Conservation (phyloP, 2,888 invertebrate species). For the Nowickia ferox region DNA sequence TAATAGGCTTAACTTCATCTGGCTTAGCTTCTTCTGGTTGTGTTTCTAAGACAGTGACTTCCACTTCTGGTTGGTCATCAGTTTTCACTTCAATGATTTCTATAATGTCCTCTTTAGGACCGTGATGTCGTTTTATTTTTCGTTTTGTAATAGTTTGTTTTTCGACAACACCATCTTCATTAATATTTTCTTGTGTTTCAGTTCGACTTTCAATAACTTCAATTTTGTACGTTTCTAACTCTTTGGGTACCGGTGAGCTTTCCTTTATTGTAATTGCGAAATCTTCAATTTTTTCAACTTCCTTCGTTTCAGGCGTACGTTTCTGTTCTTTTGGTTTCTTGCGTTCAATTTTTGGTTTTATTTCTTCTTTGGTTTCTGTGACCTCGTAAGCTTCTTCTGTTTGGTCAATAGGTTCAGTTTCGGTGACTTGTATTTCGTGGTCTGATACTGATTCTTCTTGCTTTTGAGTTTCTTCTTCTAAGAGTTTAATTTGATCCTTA, state of each 20-base stretch:
- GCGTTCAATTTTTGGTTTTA: conserved; percentile 73
- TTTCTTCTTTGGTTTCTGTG: conserved; percentile 54
- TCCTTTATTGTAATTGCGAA: conserved; percentile 83
- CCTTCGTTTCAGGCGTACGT: conserved; percentile 54
- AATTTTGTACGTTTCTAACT: conserved; percentile 61
- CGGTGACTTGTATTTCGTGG: conserved; percentile 51
- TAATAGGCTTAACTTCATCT: conserved; percentile 78
- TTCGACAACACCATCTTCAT: conserved; percentile 80
- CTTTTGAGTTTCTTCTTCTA: conserved; percentile 73
- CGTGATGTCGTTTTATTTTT: conserved; percentile 82
- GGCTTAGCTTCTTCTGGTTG: conserved; percentile 78
- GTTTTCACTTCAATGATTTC: conserved; percentile 81
- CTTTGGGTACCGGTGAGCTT: conserved; percentile 74
- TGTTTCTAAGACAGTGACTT: conserved; percentile 78
- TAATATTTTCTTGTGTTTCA: conserved; percentile 68
- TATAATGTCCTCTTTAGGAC: conserved; percentile 81
- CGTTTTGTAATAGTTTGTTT: conserved; percentile 83
- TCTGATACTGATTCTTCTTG: conserved; percentile 53
- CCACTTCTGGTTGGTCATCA: conserved; percentile 80
- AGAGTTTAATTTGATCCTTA: conserved; percentile 82
- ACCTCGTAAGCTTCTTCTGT: conserved; percentile 69
- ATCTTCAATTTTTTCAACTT: conserved; percentile 76
- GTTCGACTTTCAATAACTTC: conserved; percentile 72
- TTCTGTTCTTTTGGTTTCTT: conserved; percentile 69
- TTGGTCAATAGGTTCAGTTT: conserved; percentile 69